phyloP scores from a whole-genome alignment of 1,140 invertebrate species.

The Zaprionus camerounensis region DNA sequence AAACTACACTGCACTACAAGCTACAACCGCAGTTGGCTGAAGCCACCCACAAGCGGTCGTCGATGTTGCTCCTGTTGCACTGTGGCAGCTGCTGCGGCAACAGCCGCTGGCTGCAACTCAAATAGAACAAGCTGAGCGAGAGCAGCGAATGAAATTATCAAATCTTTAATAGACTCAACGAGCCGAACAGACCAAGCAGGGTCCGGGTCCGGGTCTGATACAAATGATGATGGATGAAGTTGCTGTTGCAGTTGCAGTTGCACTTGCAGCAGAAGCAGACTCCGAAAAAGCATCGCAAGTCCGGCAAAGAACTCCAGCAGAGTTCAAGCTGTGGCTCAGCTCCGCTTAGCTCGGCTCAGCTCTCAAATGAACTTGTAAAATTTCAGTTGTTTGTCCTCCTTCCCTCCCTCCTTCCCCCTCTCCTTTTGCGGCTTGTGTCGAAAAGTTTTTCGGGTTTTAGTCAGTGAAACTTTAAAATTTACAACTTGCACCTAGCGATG shows the following conservation, averaged over 20 bases:
- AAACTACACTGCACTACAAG: slow-evolving; percentile 26
- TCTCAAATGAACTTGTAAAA: slow-evolving; percentile 50
- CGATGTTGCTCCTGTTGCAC: slow-evolving; percentile 5
- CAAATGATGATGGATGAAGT: slow-evolving; percentile 66
- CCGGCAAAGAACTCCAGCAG: slow-evolving; percentile 28
- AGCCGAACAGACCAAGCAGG: background rate
- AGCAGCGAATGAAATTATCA: slow-evolving; percentile 73
- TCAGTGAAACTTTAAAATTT: slow-evolving; percentile 46
- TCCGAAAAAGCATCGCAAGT: slow-evolving; percentile 34
- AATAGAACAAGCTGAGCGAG: slow-evolving; percentile 64
- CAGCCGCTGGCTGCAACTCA: slow-evolving; percentile 56
- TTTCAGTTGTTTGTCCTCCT: slow-evolving; percentile 23
- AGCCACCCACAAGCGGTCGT: background rate
- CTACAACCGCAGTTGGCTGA: slow-evolving; percentile 24
- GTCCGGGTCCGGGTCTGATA: background rate
- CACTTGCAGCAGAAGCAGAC: background rate
- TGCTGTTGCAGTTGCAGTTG: background rate
- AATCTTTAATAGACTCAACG: slow-evolving; percentile 75
- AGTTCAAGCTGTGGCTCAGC: slow-evolving; percentile 48
- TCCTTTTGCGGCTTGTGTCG: slow-evolving; percentile 8
- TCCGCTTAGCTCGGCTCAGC: slow-evolving; percentile 35
- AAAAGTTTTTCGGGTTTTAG: slow-evolving; percentile 39
- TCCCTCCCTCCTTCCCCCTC: background rate
- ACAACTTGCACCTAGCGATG: slow-evolving; percentile 39
- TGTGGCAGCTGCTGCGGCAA: slow-evolving; percentile 52